These are phyloP conservation scores for Lacerta viridis DNA, from an alignment of 2,797 vertebrate genomes.

Conservation along the genomic window DNA sequence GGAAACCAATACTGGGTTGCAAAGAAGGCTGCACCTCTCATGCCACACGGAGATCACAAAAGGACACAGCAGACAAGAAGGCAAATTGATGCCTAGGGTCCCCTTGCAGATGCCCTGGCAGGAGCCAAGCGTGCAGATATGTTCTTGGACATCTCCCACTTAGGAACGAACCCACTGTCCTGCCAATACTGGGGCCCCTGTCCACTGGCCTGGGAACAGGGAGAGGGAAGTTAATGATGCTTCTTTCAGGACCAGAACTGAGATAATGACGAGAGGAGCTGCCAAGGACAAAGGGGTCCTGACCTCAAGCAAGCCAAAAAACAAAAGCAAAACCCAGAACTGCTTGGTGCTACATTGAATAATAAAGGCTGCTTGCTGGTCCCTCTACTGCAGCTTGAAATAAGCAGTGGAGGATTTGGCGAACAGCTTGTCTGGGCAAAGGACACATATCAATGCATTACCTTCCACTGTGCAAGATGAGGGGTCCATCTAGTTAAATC, in stretches of 20 bases:
- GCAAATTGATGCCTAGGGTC: background rate
- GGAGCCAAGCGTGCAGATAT: background rate
- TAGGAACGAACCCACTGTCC: conserved; percentile 29
- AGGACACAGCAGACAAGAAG: background rate
- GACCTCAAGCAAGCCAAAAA: conserved; percentile 15
- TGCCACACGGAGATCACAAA: background rate
- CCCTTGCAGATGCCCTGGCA: background rate
- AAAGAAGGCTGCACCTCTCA: background rate
- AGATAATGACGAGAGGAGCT: conserved; percentile 28
- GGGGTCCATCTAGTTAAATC: background rate
- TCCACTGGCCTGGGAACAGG: background rate
- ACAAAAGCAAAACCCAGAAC: background rate
- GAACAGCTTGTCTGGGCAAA: background rate
- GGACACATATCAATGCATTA: background rate
- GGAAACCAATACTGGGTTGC: background rate
- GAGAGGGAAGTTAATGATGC: conserved; percentile 26
- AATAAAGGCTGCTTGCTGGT: background rate
- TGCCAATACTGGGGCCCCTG: conserved; percentile 24
- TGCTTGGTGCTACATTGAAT: background rate
- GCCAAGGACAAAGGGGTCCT: conserved; percentile 37
- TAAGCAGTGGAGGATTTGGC: background rate
- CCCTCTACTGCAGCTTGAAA: background rate
- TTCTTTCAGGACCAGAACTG: conserved; percentile 7
- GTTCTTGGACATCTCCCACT: conserved; percentile 38
- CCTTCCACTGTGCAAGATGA: background rate